These are phyloP conservation scores for Paedocypris sp. DNA, from an alignment of 2,113 vertebrate genomes.

Conservation along the genomic window DNA sequence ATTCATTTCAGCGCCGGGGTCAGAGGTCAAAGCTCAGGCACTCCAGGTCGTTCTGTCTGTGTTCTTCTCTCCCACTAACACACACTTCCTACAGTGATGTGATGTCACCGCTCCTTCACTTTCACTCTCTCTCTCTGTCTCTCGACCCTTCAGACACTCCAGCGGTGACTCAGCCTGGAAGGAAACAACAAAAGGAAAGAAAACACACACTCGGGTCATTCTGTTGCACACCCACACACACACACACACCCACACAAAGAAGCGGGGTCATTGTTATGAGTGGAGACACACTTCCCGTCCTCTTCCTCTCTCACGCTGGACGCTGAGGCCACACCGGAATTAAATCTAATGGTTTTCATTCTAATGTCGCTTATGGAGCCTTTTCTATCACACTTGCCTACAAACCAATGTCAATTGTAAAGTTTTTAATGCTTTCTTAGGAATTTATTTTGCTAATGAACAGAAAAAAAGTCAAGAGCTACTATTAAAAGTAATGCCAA, in stretches of 20 bases:
- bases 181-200: conserved; percentile 49
- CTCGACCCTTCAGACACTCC: conserved; percentile 36
- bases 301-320: conserved; percentile 9
- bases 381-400: no score
- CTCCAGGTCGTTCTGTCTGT: conserved; percentile 1
- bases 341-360: no score
- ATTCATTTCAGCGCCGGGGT: conserved; percentile 56
- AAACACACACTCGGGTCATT: conserved; percentile 45
- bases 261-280: conserved; percentile 39
- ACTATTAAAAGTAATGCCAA: no score
- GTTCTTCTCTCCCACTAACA: neutral
- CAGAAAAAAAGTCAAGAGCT: no score
- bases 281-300: conserved; percentile 22
- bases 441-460: no score
- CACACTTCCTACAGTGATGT: conserved; percentile 15
- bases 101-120: conserved; percentile 20
- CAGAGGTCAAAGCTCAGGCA: conserved; percentile 26
- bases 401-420: no score
- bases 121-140: conserved; percentile 12
- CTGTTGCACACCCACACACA: conserved; percentile 22
- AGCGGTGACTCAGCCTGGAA: conserved; percentile 58
- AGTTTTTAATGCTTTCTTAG: no score
- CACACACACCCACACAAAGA: conserved; percentile 28
- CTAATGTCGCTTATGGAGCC: no score
- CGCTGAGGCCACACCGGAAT: neutral